Base-by-base conservation (phyloP, 2,797 vertebrate genomes). In the Nyctibius grandis region DNA sequence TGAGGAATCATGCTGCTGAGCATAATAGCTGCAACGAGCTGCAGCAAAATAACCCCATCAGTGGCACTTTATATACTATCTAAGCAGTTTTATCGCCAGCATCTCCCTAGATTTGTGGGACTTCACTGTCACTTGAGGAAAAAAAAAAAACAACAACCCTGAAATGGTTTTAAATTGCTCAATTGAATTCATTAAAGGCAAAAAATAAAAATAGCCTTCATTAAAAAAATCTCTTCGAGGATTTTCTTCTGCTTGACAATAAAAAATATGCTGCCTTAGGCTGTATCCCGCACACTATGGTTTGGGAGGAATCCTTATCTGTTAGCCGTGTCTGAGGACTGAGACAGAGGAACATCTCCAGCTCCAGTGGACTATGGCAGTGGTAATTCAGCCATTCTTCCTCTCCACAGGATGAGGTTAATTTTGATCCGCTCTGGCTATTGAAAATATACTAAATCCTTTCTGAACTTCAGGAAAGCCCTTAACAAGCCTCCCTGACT, bases 21-120 rank as follows among this genome's bases (percentile, higher is more conserved):
- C 78, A 87, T 53, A 91, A 93, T 51, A 96, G 95, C 85, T 87
- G 82, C 80, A 88, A 96, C 22, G 45, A 93, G 86, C 73, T 80
- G 93, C 69, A 78, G 54, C 59, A 88, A 92, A 92, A 91, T 73
- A 88, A 92, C 75, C 90, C 96, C 95, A 94, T 81, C 13, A 48
- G 85, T 88, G 94, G 88, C 82, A 50, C 85, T 95, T 83, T 67
- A 89, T 54, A 34, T 5, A 59, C 73, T 56, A 59, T 47, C 73
- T 47, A 90, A 96, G 36, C 47, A 68, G 42, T 91, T 93, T 88
- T 79, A 65, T 69, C 83, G 82, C 79, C 56, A 92, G 74, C 33
- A 28, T 85, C 94, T 92, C 85, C 74, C 87, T n/a, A 78, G 53
- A 78, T 89, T 72, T 68, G 63, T 65, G 87, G 57, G 89, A 89